Conservation (phyloP, 1,140 invertebrate species). For the Drosophila nigrodunni region DNA sequence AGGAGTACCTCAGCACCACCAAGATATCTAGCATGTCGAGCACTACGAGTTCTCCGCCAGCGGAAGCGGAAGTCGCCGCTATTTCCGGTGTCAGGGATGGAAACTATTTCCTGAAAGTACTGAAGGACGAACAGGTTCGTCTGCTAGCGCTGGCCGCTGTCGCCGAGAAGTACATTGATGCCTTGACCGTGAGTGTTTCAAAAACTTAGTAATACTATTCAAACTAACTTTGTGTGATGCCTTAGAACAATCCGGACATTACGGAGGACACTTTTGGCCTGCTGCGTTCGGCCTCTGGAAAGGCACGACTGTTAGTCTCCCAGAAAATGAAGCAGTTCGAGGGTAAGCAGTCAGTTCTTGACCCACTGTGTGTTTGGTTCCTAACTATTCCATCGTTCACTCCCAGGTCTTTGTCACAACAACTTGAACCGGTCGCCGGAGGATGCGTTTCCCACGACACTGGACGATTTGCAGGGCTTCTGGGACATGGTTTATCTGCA, state of each 20-base stretch:
- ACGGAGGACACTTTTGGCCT: constrained; percentile 93
- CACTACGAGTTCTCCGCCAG: not conserved
- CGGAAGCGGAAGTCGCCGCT: not conserved
- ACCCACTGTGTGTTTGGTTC: not conserved
- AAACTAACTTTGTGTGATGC: not conserved
- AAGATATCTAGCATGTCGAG: constrained; percentile 14
- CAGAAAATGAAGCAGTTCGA: constrained; percentile 98
- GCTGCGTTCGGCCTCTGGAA: constrained; percentile 94
- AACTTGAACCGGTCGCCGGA: constrained; percentile 89
- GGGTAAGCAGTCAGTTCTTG: constrained; percentile 85
- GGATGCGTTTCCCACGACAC: constrained; percentile 94
- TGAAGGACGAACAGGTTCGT: constrained; percentile 90
- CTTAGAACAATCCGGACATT: constrained; percentile 85
- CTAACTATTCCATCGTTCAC: not conserved
- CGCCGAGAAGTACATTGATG: constrained; percentile 89
- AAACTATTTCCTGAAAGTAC: constrained; percentile 90
- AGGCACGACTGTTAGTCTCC: constrained; percentile 93
- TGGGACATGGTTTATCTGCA: constrained; percentile 99
- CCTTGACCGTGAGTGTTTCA: constrained; percentile 84
- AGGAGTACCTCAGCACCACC: constrained; percentile 36
- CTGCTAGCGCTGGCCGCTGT: constrained; percentile 88
- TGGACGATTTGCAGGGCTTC: constrained; percentile 95
- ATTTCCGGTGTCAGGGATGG: constrained; percentile 86
- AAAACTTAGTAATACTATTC: not conserved
- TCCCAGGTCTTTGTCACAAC: constrained; percentile 86